Evolutionary conservation across 2,888 invertebrate genomes (phyloP), one percentile per base, ranked within the genome.

Genomic region (Drepanosiphum platanoidis): DNA sequence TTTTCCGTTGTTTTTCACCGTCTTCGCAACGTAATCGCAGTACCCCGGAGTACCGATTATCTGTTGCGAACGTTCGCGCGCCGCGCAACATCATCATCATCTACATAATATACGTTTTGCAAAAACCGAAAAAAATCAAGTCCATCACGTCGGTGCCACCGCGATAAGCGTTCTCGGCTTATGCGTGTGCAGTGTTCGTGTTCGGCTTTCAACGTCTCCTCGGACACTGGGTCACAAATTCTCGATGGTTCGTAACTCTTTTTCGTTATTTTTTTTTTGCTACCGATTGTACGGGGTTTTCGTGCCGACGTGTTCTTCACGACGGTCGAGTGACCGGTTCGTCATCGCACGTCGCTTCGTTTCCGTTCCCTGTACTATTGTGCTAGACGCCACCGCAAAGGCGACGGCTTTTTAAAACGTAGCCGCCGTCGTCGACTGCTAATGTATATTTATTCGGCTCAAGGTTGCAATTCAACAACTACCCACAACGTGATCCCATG

Each of bases 381-480:
- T 52, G 30, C n/a, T n/a, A n/a, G n/a, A n/a, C n/a, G n/a, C n/a
- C n/a, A n/a, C 18, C 2, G 22, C 30, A 74, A 18, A 72, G 7
- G 18, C 27, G 46, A 27, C 1, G 27, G 22, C 11, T 34, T 58
- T 70, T 81, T 27, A 58, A 22, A 81, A 77, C 7, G 36, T 61
- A 61, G 52, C 22, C 22, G 22, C 36, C 11, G 34, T 7, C 11
- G n/a, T 8, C 15, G 27, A 70, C 11, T 9, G 32, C 70, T 70
- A 27, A 36, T 46, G 46, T 68, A 13, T 15, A 15, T 61, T 72
- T 39, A 82, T 82, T 72, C 27, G n/a, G 72, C 61, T 74, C 82
- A 82, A 82, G 82, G 82, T 5, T 82, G 82, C 39, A 36, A 32
- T 74, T 82, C 61, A 82, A 74, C 34, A 64, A 71, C 32, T 79